Evolutionary conservation across 2,888 invertebrate genomes (phyloP).

Genomic region (Napeogenes sylphis): DNA sequence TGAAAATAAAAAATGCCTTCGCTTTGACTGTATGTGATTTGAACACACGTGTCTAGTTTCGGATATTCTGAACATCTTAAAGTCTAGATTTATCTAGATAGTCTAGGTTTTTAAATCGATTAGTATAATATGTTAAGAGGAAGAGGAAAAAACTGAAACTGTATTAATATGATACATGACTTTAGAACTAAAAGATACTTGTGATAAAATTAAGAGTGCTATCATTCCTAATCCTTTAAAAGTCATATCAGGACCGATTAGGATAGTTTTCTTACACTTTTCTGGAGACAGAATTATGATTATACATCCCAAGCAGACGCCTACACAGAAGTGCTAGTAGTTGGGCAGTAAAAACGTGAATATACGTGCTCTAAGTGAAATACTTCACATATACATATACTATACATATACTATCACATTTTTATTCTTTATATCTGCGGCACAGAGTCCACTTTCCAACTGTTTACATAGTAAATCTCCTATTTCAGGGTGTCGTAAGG

Average conservation of each 20-base stretch:
- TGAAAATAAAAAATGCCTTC: no score
- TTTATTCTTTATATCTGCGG: background rate
- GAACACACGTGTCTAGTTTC: no score
- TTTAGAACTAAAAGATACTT: background rate
- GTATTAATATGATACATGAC: background rate
- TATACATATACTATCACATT: no score
- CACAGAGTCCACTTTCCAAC: background rate
- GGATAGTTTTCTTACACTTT: background rate
- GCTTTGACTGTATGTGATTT: no score
- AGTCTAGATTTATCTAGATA: no score
- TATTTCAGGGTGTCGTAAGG: constrained; percentile 15
- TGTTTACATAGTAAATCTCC: constrained; percentile 6
- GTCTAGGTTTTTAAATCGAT: no score
- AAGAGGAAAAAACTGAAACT: background rate
- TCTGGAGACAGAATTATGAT: background rate
- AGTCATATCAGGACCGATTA: background rate
- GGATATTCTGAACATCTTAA: no score
- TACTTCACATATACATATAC: no score
- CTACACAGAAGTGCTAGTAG: constrained; percentile 1
- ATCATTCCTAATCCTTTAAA: background rate
- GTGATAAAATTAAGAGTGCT: background rate
- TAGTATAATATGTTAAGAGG: no score
- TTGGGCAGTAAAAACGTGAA: constrained; percentile 5
- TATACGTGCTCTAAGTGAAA: constrained; percentile 1
- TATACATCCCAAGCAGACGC: constrained; percentile 4